These are phyloP conservation scores for Dermochelys coriacea DNA, from an alignment of 2,797 vertebrate genomes.

Conservation along the genomic window DNA sequence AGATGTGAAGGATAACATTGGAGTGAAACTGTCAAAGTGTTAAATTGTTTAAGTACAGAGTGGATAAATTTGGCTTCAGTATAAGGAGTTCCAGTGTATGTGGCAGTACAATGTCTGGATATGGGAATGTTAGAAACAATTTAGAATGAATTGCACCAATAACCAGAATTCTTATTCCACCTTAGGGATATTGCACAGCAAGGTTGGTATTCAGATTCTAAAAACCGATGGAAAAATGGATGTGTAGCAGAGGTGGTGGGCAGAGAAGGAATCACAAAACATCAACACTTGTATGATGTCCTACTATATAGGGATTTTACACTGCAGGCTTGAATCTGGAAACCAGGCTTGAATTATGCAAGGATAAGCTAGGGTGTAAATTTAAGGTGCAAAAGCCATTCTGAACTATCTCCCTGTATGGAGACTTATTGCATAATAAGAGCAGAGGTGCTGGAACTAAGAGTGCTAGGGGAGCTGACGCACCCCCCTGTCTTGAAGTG, in stretches of 20 bases:
- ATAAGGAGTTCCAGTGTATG: neutral
- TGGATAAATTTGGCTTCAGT: neutral
- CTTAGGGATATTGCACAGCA: neutral
- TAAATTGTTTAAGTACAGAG: neutral
- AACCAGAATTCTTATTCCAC: rapidly evolving
- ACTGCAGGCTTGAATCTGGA: neutral
- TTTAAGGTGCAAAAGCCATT: neutral
- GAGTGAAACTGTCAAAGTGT: neutral
- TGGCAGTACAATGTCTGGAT: neutral
- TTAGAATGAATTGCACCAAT: rapidly evolving
- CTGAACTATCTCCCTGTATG: neutral
- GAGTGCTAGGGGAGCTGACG: no score
- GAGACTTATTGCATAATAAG: neutral
- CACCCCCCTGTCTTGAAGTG: no score
- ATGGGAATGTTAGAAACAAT: rapidly evolving
- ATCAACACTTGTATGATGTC: rapidly evolving
- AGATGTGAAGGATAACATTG: neutral
- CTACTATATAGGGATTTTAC: neutral
- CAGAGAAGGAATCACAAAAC: neutral
- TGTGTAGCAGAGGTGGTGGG: rapidly evolving
- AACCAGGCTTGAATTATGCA: neutral
- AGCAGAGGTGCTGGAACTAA: neutral
- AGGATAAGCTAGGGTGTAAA: neutral
- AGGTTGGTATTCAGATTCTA: neutral
- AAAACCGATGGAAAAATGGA: neutral